Evolutionary conservation across 2,113 vertebrate species (phyloP).

Genomic region (Solea solea): DNA sequence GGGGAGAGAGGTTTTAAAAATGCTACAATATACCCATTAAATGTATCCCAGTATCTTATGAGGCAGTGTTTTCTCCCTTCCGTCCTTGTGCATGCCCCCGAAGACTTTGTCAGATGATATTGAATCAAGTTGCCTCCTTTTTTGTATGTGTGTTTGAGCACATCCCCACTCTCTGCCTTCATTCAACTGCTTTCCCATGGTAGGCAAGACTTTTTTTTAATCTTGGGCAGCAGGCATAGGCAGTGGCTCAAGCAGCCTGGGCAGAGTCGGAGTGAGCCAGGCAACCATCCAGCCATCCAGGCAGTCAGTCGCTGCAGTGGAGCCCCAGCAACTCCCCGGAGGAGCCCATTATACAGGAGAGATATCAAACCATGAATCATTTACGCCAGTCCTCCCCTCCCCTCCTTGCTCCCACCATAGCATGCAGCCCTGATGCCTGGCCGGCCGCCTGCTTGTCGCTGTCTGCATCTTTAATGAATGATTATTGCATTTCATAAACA

Average conservation of each 20-base stretch:
- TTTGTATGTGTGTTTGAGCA: slow-evolving; percentile 45
- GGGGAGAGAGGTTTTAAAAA: slow-evolving; percentile 27
- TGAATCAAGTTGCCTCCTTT: slow-evolving; percentile 70
- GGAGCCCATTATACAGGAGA: slow-evolving; percentile 86
- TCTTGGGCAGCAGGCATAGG: slow-evolving; percentile 58
- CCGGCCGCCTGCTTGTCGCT: slow-evolving; percentile 72
- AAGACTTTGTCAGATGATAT: slow-evolving; percentile 70
- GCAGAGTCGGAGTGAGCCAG: slow-evolving; percentile 50
- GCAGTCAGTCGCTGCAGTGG: slow-evolving; percentile 64
- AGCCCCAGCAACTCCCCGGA: slow-evolving; percentile 80
- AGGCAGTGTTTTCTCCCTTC: slow-evolving; percentile 52
- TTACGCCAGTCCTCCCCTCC: slow-evolving; percentile 77
- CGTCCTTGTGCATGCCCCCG: slow-evolving; percentile 23
- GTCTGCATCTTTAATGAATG: slow-evolving; percentile 94
- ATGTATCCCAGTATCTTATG: slow-evolving; percentile 58
- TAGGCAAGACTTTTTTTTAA: slow-evolving; percentile 64
- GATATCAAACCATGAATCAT: slow-evolving; percentile 92
- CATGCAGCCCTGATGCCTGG: slow-evolving; percentile 70
- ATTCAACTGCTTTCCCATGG: slow-evolving; percentile 59
- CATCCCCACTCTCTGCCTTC: slow-evolving; percentile 61
- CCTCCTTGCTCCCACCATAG: slow-evolving; percentile 66
- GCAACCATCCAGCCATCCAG: slow-evolving; percentile 45
- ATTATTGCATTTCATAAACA: slow-evolving; percentile 95
- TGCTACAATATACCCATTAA: slow-evolving; percentile 42
- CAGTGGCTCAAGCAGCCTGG: slow-evolving; percentile 72